Conservation (phyloP, 1,140 invertebrate species). For the Charaxes varanes region DNA sequence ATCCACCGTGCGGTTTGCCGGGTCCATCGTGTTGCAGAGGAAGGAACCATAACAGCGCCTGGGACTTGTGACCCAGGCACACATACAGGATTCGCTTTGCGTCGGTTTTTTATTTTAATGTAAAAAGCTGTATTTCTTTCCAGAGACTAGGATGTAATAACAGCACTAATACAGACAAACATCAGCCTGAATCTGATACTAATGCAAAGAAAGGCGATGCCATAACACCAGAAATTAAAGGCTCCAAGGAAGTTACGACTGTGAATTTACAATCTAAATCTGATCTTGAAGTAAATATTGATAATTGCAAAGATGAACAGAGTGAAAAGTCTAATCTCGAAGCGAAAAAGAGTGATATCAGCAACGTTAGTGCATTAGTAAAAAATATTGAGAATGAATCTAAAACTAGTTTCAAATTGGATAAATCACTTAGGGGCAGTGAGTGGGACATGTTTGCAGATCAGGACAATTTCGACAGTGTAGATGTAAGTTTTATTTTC, state of each 20-base stretch:
- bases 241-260: slow-evolving; percentile 9
- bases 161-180: slow-evolving; percentile 7
- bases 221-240: slow-evolving; percentile 4
- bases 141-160: slow-evolving; percentile 23
- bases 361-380: slow-evolving; percentile 5
- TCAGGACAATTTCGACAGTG: slow-evolving; percentile 89
- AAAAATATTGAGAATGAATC: slow-evolving; percentile 21
- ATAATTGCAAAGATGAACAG: too few species aligned
- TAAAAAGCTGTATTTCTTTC: slow-evolving; percentile 8
- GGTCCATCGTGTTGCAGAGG: too few species aligned
- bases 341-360: too few species aligned
- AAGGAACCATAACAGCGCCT: too few species aligned
- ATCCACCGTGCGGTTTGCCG: too few species aligned
- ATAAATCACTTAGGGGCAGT: slow-evolving; percentile 66
- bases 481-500: slow-evolving; percentile 81
- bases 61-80: too few species aligned
- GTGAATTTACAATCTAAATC: slow-evolving; percentile 9
- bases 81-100: too few species aligned
- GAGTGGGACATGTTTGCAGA: slow-evolving; percentile 93
- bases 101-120: too few species aligned
- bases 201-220: neutral
- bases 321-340: too few species aligned
- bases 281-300: slow-evolving; percentile 2
- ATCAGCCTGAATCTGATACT: slow-evolving; percentile 5
- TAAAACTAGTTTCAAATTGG: slow-evolving; percentile 26